Conservation (phyloP, 2,113 vertebrate genomes). For the Grammomys dolichurus region DNA sequence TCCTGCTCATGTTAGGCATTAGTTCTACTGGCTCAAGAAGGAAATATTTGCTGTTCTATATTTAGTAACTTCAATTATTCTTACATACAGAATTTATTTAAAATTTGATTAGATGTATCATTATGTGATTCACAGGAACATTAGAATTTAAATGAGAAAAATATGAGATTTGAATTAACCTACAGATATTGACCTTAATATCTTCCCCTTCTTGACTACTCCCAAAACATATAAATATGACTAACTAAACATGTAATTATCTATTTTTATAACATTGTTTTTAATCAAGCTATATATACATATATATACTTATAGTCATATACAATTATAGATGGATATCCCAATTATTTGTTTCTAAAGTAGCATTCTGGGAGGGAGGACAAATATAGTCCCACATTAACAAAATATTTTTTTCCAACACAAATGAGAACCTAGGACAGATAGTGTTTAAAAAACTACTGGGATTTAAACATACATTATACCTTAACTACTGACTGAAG, state of each 20-base stretch:
- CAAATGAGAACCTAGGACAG: not conserved
- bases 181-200: not conserved
- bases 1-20: not conserved
- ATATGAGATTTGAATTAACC: not conserved
- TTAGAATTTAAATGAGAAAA: not conserved
- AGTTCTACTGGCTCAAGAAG: not conserved
- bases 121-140: not conserved
- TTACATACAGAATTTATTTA: not conserved
- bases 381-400: not conserved
- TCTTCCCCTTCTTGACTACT: not conserved
- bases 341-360: constrained; percentile 4
- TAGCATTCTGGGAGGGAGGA: not conserved
- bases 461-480: not conserved
- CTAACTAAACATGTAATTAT: not conserved
- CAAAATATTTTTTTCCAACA: not conserved
- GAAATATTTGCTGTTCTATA: not conserved
- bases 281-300: not conserved
- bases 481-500: not conserved
- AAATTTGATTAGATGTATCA: not conserved
- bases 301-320: not conserved
- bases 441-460: constrained; percentile 1
- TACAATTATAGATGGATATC: no score
- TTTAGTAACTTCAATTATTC: constrained; percentile 33
- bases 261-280: not conserved
- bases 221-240: not conserved